Conservation (phyloP, 2,888 invertebrate genomes). For the Yponomeuta cagnagella region DNA sequence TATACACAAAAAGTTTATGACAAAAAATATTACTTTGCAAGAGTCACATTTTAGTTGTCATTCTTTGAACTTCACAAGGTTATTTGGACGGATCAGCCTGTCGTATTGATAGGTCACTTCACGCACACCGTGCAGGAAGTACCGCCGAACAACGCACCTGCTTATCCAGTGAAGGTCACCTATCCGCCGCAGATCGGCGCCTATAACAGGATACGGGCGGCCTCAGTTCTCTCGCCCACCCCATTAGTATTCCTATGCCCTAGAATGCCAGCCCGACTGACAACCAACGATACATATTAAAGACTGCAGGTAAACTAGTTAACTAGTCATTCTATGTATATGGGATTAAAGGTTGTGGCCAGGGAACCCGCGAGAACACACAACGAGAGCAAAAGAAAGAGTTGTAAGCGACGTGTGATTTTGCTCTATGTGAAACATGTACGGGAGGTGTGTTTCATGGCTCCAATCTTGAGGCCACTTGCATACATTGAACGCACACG, state of each 20-base stretch:
- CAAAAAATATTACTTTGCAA: no score
- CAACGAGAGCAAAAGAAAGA: not conserved
- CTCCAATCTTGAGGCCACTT: not conserved
- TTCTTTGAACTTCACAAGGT: no score
- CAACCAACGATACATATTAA: not conserved
- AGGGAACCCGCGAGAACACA: not conserved
- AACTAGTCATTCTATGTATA: slow-evolving; percentile 4
- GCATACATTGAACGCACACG: not conserved
- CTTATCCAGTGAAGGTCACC: not conserved
- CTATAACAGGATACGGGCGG: not conserved
- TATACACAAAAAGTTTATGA: no score
- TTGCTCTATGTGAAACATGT: no score
- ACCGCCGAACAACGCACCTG: not conserved
- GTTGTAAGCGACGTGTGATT: no score
- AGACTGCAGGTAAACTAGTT: not conserved
- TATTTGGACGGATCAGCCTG: no score
- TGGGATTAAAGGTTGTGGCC: not conserved
- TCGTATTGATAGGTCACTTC: not conserved
- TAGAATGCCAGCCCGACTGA: slow-evolving; percentile 4
- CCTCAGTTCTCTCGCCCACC: not conserved
- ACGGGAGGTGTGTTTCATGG: not conserved
- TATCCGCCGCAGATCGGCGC: not conserved
- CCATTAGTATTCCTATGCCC: slow-evolving; percentile 9
- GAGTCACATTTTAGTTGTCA: no score
- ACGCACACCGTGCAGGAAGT: not conserved